Evolutionary conservation across 2,797 vertebrate species (phyloP), one percentile per base, ranked within the genome.

Genomic region (Austrolebias charrua): DNA sequence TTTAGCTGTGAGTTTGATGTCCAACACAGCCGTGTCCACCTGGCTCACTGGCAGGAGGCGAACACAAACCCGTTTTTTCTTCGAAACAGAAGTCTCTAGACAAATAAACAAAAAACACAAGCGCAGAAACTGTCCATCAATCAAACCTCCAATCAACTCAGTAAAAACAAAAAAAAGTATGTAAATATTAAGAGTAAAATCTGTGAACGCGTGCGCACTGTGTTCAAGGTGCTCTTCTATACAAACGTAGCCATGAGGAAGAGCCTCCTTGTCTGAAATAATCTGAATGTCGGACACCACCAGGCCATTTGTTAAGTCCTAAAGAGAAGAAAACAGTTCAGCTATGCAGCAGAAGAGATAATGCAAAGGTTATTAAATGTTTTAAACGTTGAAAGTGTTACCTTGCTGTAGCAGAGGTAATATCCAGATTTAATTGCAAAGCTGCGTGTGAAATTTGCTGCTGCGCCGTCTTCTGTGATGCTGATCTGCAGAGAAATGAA

Each of bases 61-160:
- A 18, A 94, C 73, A 63, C 95, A 96, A 42, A 96, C 52, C 0
- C 94, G 88, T 28, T 96, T 97, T 86, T 95, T 96, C 88, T 96
- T 96, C 28, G 90, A 94, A 42, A 92, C 70, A 0, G 89, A 86
- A 4, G 90, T 75, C 75, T 93, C 96, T 95, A 81, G 33, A 73
- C 10, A 66, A 35, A 71, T 33, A 35, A 71, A 38, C 8, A 11
- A 40, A 11, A 40, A 11, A n/a, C n/a, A n/a, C n/a, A n/a, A 60
- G 60, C 4, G 71, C 35, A 69, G 12, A 57, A 51, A 69, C 16
- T 3, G 0, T 38, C 11, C 14, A 38, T 63, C 12, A 47, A 11
- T 35, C 45, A 51, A 8, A 19, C 44, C 7, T 16, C 3, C 48
- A 43, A 53, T 19, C 5, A n/a, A 58, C 55, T 24, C 42, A 56